Evolutionary conservation across 2,888 invertebrate species (phyloP), one percentile per base, ranked within the genome.

Genomic region (Zaprionus lineosus): DNA sequence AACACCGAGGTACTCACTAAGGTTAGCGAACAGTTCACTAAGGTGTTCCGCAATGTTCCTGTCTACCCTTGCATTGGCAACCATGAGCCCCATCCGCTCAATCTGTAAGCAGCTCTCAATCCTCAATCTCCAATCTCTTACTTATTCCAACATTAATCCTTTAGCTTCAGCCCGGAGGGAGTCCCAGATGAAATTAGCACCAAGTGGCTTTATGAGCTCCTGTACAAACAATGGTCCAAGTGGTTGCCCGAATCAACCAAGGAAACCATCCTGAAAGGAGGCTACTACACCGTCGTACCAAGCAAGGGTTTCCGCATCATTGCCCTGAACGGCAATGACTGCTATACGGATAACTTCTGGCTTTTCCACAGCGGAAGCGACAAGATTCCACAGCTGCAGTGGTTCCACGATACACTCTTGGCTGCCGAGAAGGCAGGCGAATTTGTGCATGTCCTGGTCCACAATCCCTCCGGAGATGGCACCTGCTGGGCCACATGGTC

Each of bases 81-180:
- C 88, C 97, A 97, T 71, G 97, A 97, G 89, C 92, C 95, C 47
- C 93, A 94, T 78, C 97, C 97, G 0, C 90, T 95, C 4, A 96
- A 97, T 90, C 92, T 94, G 97, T 97, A 91, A 92, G 93, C 90
- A 34, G 8, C 4, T 9, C 2, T n/a, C 5, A 0, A 6, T 0
- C 3, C 1, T 9, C 3, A 3, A 7, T 1, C 8, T 0, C 1
- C 5, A 28, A 44, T n/a, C 2, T 2, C 9, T 11, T 28, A 24
- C 24, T 24, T 28, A 5, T 5, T 1, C 0, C 9, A 8, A 18
- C 3, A 2, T 1, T 31, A 31, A 1, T 33, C 7, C 8, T 39
- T 12, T 76, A 94, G 94, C 67, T 94, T 93, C 84, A 93, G 94
- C 11, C 94, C 94, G 11, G 78, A 88, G 6, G 87, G 88, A 37